Evolutionary conservation across 2,888 invertebrate genomes (phyloP), one percentile per base, ranked within the genome.

Genomic region (Hylaea fasciaria): DNA sequence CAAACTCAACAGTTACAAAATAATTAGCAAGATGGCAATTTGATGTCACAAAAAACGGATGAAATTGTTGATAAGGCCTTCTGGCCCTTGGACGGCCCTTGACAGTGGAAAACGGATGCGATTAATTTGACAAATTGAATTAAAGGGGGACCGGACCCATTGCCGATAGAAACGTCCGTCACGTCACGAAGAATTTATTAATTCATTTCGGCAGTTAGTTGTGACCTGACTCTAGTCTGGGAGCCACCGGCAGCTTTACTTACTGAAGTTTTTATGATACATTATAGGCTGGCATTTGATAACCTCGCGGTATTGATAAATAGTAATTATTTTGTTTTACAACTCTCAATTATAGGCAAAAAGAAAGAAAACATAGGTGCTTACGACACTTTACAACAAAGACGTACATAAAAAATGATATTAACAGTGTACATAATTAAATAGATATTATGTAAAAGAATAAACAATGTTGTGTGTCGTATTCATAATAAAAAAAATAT

Each of bases 71-170:
- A 55, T 46, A 39, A 54, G 14, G 28, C 35, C 41, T 32, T 32
- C 29, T 17, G 44, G 16, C 47, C 9, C 55, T 56, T 45, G 22
- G 49, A 56, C 41, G 47, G 37, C 64, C 46, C 58, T 65, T 52
- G 53, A 53, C 62, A 50, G 41, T 60, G 48, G 65, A 62, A 72
- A 70, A 66, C 66, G 70, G 73, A 72, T 68, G 67, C 66, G 65
- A 71, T 73, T 73, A 72, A 76, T 76, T 79, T 69, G 64, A 71
- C 71, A 77, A 77, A 76, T 74, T 74, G 65, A 73, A 75, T 77
- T 73, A 73, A 58, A 46, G 52, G 48, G 22, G 46, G 55, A 40
- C 11, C 51, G 52, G 56, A 37, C 48, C 14, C 50, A 29, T 45
- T 46, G 9, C 46, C 57, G 49, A 14, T 52, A 29, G 48, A 39